These are phyloP conservation scores for Isichthys henryi DNA, from an alignment of 2,113 vertebrate species.

Conservation along the genomic window DNA sequence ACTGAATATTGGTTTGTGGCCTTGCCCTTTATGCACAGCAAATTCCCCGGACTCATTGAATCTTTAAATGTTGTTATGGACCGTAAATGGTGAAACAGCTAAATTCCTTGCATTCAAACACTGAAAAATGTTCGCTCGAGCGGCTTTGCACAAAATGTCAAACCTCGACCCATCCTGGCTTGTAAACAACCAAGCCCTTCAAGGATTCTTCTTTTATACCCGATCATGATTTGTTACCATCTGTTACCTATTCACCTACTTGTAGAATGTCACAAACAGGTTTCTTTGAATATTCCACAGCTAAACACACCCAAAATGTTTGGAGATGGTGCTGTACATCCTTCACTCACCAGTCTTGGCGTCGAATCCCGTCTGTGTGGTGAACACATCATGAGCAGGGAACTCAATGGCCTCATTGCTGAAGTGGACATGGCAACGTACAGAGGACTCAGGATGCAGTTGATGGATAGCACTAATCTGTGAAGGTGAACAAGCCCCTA, in stretches of 20 bases:
- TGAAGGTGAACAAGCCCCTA: conserved; percentile 72
- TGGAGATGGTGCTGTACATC: background rate
- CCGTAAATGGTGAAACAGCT: background rate
- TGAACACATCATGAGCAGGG: conserved; percentile 66
- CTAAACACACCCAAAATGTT: background rate
- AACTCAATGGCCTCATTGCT: conserved; percentile 65
- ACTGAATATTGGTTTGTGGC: background rate
- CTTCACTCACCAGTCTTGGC: conserved; percentile 57
- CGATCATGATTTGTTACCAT: background rate
- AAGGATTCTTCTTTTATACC: background rate
- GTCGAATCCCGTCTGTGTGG: conserved; percentile 69
- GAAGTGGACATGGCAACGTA: conserved; percentile 76
- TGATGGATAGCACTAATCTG: conserved; percentile 66
- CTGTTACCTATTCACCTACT: background rate
- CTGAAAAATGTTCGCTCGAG: background rate
- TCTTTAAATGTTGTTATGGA: background rate
- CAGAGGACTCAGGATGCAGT: conserved; percentile 68
- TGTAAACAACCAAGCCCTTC: background rate
- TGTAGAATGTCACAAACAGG: background rate
- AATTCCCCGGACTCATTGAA: background rate
- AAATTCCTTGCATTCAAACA: background rate
- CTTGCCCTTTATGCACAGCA: background rate
- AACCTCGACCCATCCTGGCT: background rate
- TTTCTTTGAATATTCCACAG: background rate
- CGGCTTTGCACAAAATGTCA: background rate